Conservation (phyloP, 2,888 invertebrate genomes). For the Cetonia aurata region DNA sequence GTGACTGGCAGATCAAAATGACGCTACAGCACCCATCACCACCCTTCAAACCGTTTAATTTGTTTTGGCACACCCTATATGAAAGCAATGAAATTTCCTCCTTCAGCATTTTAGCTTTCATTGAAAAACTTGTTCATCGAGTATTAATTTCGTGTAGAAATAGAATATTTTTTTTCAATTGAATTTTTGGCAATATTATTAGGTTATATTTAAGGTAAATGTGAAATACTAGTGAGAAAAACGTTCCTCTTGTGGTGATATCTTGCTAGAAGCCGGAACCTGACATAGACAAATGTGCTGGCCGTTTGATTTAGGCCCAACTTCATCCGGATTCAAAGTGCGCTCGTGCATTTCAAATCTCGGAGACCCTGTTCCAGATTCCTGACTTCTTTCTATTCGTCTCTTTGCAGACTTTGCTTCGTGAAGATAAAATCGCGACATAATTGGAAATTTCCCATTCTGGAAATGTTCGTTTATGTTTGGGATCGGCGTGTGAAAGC, state of each 20-base stretch:
- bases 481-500: background rate
- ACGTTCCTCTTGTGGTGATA: constrained; percentile 23
- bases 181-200: too few species aligned
- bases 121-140: too few species aligned
- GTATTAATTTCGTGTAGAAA: too few species aligned
- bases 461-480: background rate
- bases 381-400: constrained; percentile 7
- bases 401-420: background rate
- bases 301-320: constrained; percentile 28
- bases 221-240: constrained; percentile 3
- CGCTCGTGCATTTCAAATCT: constrained; percentile 25
- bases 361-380: constrained; percentile 7
- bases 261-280: constrained; percentile 13
- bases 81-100: too few species aligned
- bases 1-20: too few species aligned
- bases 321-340: constrained; percentile 16
- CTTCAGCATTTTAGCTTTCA: too few species aligned
- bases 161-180: too few species aligned
- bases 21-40: too few species aligned
- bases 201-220: too few species aligned
- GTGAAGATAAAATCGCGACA: constrained; percentile 13
- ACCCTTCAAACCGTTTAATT: too few species aligned
- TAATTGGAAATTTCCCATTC: constrained; percentile 20
- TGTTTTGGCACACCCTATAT: too few species aligned
- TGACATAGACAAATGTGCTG: constrained; percentile 31